phyloP scores from a whole-genome alignment of 2,797 vertebrate species.

The Epinephelus coioides region DNA sequence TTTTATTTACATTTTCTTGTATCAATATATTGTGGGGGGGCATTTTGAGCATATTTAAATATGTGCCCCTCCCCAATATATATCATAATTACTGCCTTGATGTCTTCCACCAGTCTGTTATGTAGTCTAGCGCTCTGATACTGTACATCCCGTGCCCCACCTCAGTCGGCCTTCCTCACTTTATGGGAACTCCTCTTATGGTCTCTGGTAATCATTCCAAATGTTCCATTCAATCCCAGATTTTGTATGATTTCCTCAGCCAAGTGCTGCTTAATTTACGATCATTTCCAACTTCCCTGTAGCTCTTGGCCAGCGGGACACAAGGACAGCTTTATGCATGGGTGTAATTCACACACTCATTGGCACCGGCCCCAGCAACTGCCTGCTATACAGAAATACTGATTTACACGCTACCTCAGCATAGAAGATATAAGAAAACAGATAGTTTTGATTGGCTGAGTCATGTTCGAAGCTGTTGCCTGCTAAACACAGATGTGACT shows the following conservation, averaged over 20 bases:
- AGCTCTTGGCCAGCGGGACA: slow-evolving; percentile 81
- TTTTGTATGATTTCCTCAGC: slow-evolving; percentile 78
- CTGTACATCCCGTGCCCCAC: slow-evolving; percentile 33
- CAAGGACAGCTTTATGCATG: slow-evolving; percentile 82
- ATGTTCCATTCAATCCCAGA: slow-evolving; percentile 81
- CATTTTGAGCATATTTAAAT: too few species aligned
- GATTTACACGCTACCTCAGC: slow-evolving; percentile 74
- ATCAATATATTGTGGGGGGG: too few species aligned
- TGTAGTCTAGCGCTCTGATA: slow-evolving; percentile 44
- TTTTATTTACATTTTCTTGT: too few species aligned
- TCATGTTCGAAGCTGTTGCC: slow-evolving; percentile 70
- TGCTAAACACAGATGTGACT: slow-evolving; percentile 77
- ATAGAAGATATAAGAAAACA: slow-evolving; percentile 74
- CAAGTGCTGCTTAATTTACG: slow-evolving; percentile 82
- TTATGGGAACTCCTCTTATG: slow-evolving; percentile 71
- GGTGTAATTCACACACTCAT: slow-evolving; percentile 83
- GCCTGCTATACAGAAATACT: slow-evolving; percentile 74
- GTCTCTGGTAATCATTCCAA: slow-evolving; percentile 76
- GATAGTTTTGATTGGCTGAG: slow-evolving; percentile 78
- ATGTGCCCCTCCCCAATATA: too few species aligned
- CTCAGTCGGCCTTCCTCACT: slow-evolving; percentile 53
- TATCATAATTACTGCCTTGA: too few species aligned
- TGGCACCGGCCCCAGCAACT: slow-evolving; percentile 79
- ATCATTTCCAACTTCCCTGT: slow-evolving; percentile 81
- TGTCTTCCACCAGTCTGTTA: slow-evolving; percentile 41